phyloP scores from a whole-genome alignment of 2,888 invertebrate species.

The Noctua comes region DNA sequence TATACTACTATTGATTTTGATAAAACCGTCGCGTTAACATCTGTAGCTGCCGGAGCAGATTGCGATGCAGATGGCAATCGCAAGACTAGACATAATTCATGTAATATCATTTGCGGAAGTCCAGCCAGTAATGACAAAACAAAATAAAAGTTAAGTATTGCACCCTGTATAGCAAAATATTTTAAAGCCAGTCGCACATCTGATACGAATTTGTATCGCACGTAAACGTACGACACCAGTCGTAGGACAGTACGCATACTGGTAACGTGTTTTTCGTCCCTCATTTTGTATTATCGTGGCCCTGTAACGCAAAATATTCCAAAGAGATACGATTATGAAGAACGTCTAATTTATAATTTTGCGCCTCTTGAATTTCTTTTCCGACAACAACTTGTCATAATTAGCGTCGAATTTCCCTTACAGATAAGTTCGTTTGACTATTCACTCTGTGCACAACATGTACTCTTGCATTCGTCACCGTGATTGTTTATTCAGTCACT shows the following conservation, averaged over 20 bases:
- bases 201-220: constrained; percentile 23
- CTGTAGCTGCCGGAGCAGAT: constrained; percentile 93
- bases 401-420: not conserved
- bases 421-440: not conserved
- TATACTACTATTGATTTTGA: constrained; percentile 98
- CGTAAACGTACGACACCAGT: constrained; percentile 9
- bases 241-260: not conserved
- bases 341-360: constrained; percentile 1
- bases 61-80: constrained; percentile 93
- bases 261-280: not conserved
- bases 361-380: not conserved
- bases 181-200: constrained; percentile 20
- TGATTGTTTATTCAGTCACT: not conserved
- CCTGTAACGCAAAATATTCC: not conserved
- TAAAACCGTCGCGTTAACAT: constrained; percentile 96
- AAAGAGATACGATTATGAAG: not conserved
- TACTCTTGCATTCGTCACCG: not conserved
- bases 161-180: constrained; percentile 32
- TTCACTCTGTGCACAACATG: not conserved
- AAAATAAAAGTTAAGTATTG: constrained; percentile 64
- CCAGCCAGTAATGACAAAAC: constrained; percentile 79
- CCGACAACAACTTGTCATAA: not conserved
- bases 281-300: not conserved
- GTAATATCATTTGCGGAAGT: constrained; percentile 90
- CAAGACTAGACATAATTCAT: constrained; percentile 95